These are phyloP conservation scores for Spizaetus ornatus DNA, from an alignment of 2,113 vertebrate genomes.

Conservation along the genomic window DNA sequence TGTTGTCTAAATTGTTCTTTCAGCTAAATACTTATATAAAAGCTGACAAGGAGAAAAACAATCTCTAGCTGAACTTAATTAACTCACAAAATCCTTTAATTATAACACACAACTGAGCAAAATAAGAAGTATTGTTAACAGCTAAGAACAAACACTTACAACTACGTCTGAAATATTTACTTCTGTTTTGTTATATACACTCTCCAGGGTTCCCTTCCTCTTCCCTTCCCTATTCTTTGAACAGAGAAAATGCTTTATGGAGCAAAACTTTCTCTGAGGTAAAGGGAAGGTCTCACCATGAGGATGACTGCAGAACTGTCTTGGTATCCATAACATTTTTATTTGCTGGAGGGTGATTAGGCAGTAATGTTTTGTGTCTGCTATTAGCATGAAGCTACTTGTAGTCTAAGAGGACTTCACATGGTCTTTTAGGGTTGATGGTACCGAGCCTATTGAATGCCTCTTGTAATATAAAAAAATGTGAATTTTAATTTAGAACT, in stretches of 20 bases:
- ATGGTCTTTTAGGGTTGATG: neutral
- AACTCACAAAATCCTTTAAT: neutral
- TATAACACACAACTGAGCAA: neutral
- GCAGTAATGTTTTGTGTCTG: neutral
- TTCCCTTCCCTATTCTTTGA: neutral
- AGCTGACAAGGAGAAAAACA: neutral
- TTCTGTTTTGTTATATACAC: neutral
- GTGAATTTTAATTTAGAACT: neutral
- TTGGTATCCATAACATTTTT: neutral
- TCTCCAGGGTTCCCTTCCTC: neutral
- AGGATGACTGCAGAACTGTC: neutral
- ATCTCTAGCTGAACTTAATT: neutral
- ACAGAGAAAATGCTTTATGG: neutral
- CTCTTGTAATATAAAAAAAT: neutral
- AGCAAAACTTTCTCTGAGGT: neutral
- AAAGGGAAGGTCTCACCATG: neutral
- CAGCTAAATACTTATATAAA: neutral
- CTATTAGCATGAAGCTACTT: neutral
- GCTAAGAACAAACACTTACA: neutral
- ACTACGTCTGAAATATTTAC: neutral
- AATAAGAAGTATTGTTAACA: neutral
- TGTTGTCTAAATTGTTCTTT: neutral
- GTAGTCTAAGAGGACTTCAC: neutral
- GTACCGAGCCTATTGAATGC: neutral
- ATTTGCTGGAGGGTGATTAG: neutral